Conservation (phyloP, 2,888 invertebrate genomes). For the Eilema caniola region DNA sequence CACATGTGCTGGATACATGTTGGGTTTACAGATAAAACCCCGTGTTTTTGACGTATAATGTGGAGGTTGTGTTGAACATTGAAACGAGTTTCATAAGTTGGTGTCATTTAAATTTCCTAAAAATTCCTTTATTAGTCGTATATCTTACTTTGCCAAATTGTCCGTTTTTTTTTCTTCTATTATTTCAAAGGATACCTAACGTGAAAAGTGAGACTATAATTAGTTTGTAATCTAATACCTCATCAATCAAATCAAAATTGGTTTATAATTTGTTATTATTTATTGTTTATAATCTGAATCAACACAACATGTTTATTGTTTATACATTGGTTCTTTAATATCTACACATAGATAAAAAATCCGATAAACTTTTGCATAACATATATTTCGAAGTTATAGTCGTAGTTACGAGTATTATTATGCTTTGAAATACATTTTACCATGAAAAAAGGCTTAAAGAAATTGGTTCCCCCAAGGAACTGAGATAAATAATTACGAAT, state of each 20-base stretch:
- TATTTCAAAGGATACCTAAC: not conserved
- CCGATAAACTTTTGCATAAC: too few species aligned
- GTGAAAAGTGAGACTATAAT: not conserved
- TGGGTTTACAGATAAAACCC: not conserved
- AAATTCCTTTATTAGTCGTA: not conserved
- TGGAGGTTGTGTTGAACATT: not conserved
- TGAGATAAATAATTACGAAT: too few species aligned
- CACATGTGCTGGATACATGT: slow-evolving; percentile 8
- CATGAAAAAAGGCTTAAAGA: not conserved
- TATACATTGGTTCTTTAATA: not conserved
- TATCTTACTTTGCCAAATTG: not conserved
- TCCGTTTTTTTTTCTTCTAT: too few species aligned
- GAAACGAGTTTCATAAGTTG: not conserved
- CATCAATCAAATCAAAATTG: too few species aligned
- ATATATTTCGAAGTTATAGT: too few species aligned
- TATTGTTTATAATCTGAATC: too few species aligned
- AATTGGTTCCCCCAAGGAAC: too few species aligned
- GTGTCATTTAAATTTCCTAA: not conserved
- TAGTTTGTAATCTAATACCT: not conserved
- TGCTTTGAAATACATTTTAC: too few species aligned
- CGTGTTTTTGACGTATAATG: not conserved
- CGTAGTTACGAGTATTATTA: too few species aligned
- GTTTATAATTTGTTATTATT: too few species aligned
- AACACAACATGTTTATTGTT: too few species aligned
- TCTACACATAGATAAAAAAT: not conserved